These are phyloP conservation scores for Cartodere bifasciata DNA, from an alignment of 2,888 invertebrate genomes.

Conservation along the genomic window DNA sequence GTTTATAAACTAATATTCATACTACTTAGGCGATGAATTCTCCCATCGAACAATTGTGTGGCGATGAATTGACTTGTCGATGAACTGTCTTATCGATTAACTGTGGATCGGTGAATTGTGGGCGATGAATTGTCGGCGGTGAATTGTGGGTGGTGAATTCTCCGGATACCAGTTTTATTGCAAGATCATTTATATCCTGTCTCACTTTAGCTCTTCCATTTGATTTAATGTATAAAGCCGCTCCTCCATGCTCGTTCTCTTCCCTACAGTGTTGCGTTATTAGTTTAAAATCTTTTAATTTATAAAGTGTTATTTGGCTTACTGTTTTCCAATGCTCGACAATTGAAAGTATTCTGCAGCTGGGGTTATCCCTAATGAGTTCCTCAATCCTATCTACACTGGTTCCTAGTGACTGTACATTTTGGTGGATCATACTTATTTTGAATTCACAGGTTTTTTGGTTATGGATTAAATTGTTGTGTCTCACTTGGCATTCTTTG, in stretches of 20 bases:
- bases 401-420: constrained; percentile 5
- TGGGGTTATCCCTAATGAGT: background rate
- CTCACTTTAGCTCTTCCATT: constrained; percentile 1
- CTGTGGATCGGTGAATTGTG: too few species aligned
- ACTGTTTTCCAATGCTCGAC: constrained; percentile 3
- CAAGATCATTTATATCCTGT: background rate
- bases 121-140: too few species aligned
- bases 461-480: constrained; percentile 2
- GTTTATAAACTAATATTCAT: too few species aligned
- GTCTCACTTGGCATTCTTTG: constrained; percentile 4
- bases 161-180: too few species aligned
- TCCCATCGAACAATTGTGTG: too few species aligned
- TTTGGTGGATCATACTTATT: constrained; percentile 4
- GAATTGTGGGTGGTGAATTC: too few species aligned
- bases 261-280: constrained; percentile 1
- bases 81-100: too few species aligned
- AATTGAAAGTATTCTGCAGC: background rate
- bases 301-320: background rate
- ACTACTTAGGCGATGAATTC: too few species aligned
- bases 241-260: constrained; percentile 4
- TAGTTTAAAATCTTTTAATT: background rate
- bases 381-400: background rate
- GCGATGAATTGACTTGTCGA: too few species aligned
- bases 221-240: constrained; percentile 1
- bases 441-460: too few species aligned